Conservation (phyloP, 2,888 invertebrate genomes). For the Nephrotoma guestfalica region DNA sequence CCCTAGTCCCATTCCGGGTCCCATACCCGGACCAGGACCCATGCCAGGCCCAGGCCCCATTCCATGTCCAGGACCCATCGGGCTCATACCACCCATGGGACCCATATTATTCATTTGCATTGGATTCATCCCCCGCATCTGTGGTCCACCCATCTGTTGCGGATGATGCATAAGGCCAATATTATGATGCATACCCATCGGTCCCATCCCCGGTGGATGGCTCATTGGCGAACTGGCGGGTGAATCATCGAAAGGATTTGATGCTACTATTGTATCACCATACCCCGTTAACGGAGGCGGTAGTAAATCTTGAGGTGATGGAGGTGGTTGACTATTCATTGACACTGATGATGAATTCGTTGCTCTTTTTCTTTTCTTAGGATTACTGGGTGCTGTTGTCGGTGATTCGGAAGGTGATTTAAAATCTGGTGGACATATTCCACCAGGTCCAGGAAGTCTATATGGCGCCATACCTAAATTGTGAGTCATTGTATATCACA, state of each 20-base stretch:
- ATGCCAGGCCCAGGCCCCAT: conserved; percentile 25
- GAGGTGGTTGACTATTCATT: conserved; percentile 53
- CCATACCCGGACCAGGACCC: conserved; percentile 27
- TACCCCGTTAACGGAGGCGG: conserved; percentile 77
- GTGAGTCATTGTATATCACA: conserved; percentile 46
- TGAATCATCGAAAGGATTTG: conserved; percentile 89
- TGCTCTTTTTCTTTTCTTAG: conserved; percentile 76
- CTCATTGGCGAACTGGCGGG: conserved; percentile 40
- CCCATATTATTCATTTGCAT: conserved; percentile 34
- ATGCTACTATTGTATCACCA: conserved; percentile 87
- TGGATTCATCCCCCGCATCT: conserved; percentile 41
- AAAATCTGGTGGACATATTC: conserved; percentile 55
- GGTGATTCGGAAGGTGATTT: conserved; percentile 57
- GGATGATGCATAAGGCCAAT: conserved; percentile 25
- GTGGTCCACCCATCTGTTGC: conserved; percentile 32
- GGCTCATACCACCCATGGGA: conserved; percentile 43
- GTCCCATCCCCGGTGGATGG: conserved; percentile 42
- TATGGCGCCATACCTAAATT: conserved; percentile 70
- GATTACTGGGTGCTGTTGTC: conserved; percentile 64
- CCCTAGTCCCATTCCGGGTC: conserved; percentile 10
- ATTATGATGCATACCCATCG: conserved; percentile 35
- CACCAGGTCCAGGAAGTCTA: conserved; percentile 54
- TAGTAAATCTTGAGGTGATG: conserved; percentile 56
- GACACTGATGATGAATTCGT: conserved; percentile 43
- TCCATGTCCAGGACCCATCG: conserved; percentile 32